Percentiles rank a stretch among this genome's conserved stretches.
Conservation (phyloP, 2,888 invertebrate species). For the Antheraea assamensis region DNA sequence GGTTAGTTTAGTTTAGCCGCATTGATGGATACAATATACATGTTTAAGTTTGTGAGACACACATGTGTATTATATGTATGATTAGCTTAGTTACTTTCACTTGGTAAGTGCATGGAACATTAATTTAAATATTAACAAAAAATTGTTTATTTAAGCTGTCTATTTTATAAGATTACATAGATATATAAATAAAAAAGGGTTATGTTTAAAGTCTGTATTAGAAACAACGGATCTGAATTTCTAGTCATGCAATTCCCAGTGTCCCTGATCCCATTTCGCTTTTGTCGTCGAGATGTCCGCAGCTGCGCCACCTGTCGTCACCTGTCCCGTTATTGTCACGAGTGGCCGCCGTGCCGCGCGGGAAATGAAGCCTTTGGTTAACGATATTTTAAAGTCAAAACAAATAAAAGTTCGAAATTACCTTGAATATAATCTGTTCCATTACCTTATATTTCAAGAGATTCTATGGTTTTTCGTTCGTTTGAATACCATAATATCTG, state of each 20-base stretch:
- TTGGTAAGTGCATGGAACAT: too few relatives aligned
- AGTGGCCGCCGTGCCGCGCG: constrained; percentile 39
- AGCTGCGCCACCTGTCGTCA: constrained; percentile 36
- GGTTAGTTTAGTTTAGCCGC: too few relatives aligned
- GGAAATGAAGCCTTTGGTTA: constrained; percentile 54
- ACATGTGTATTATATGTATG: too few relatives aligned
- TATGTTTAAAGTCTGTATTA: too few relatives aligned
- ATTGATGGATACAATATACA: too few relatives aligned
- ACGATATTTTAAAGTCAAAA: constrained; percentile 24
- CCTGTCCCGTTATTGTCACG: constrained; percentile 21
- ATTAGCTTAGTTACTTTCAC: too few relatives aligned
- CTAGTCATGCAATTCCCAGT: constrained; percentile 6
- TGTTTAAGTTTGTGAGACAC: too few relatives aligned
- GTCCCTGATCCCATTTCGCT: constrained; percentile 6
- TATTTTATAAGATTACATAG: background rate
- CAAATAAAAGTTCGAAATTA: constrained; percentile 5
- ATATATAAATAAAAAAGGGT: background rate
- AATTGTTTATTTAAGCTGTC: background rate
- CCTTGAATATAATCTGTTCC: too few relatives aligned
- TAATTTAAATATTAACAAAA: too few relatives aligned
- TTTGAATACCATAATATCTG: too few relatives aligned
- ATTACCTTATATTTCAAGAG: too few relatives aligned
- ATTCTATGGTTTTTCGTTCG: too few relatives aligned
- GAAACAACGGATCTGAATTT: background rate
- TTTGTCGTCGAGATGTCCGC: constrained; percentile 13